Evolutionary conservation across 2,797 vertebrate species (phyloP).

Genomic region (Hydrocynus forskahlii): DNA sequence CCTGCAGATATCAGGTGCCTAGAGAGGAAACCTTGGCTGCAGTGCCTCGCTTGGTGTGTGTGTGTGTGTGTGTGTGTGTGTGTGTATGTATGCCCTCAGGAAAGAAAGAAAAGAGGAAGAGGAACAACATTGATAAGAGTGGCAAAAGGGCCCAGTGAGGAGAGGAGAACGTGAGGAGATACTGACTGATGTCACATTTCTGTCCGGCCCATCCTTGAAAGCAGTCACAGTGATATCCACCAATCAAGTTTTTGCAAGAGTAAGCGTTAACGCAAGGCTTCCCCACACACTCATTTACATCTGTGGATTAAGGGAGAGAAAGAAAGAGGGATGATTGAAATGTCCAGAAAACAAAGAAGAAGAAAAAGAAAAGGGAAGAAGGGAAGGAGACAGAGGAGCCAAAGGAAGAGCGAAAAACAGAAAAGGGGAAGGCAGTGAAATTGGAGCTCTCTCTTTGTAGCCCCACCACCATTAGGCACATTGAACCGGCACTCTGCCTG

Average conservation of each 20-base stretch:
- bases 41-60: constrained; percentile 24
- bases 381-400: background rate
- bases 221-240: constrained; percentile 98
- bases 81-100: constrained; percentile 31
- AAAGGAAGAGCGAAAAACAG: constrained; percentile 22
- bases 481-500: constrained; percentile 20
- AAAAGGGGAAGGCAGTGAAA: constrained; percentile 28
- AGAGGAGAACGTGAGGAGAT: constrained; percentile 68
- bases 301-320: constrained; percentile 81
- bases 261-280: constrained; percentile 92
- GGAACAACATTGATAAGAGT: constrained; percentile 17
- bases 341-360: constrained; percentile 23
- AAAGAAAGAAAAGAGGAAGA: constrained; percentile 26
- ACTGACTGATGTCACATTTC: constrained; percentile 99
- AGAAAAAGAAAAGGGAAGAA: constrained; percentile 13
- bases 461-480: constrained; percentile 54
- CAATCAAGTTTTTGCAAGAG: constrained; percentile 99
- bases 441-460: constrained; percentile 40
- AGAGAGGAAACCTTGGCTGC: constrained; percentile 47
- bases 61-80: background rate
- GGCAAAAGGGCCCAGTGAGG: constrained; percentile 25
- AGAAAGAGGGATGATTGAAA: constrained; percentile 45
- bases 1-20: constrained; percentile 32
- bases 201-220: constrained; percentile 94
- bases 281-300: constrained; percentile 95